Base-by-base conservation (phyloP, 2,797 vertebrate genomes). In the Sebastes kiyomatsui region DNA sequence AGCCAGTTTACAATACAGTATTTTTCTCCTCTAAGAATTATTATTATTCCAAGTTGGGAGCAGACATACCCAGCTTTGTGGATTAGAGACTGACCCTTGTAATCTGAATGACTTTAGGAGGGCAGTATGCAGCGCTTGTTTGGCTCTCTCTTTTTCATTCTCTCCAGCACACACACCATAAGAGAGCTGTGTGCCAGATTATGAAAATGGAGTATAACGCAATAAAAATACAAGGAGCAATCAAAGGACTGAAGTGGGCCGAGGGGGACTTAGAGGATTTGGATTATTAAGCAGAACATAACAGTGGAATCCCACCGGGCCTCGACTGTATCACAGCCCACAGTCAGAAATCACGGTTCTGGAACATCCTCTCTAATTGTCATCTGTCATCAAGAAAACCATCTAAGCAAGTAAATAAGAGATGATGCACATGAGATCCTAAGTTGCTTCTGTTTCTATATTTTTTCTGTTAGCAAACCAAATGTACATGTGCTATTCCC, bases 271-370 rank as follows among this genome's bases (percentile, higher is more conserved):
- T 93, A 90, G 88, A 92, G 93, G 94, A 94, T 94, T 94, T 94
- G 91, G 92, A 94, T 95, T 95, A 95, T 95, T 94, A 94, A 94
- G 85, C 94, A 90, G 90, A 93, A 94, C 92, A 94, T 91, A 96
- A 91, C 92, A 92, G 80, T 68, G 66, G 83, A 92, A 78, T 94
- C 92, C 90, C 94, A 88, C 61, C 62, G 86, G 92, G 85, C 77
- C 75, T 27, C 25, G 71, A 76, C 82, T 89, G 76, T 84, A 91
- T 92, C 88, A 91, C 72, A 93, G 85, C 73, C 81, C 84, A 77
- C 76, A 89, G 85, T 81, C 84, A 87, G 82, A 87, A 94, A 93
- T 65, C 91, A 89, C 22, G 38, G 86, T 89, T 92, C 93, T 88
- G 92, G 90, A 94, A 94, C 92, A 88, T 92, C 62, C 67, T 68